A percentile compares a stretch with the other conserved stretches of the same genome.
Evolutionary conservation across 2,888 invertebrate species (phyloP).

Genomic region (Synanthedon tipuliformis): DNA sequence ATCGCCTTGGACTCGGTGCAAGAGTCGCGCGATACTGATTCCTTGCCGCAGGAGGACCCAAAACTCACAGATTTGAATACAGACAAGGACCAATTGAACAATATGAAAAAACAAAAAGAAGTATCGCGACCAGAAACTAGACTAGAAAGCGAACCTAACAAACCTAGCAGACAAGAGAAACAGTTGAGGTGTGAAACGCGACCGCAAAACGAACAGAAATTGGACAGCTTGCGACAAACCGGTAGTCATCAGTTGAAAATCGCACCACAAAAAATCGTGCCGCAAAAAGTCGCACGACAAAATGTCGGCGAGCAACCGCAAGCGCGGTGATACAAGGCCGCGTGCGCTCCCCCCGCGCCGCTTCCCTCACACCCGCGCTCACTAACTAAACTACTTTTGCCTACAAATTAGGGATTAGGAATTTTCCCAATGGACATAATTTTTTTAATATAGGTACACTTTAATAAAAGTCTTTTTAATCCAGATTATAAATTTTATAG

Average conservation of each 20-base stretch:
- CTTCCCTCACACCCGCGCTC: not conserved
- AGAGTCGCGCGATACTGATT: conserved; percentile 28
- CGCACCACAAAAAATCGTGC: not conserved
- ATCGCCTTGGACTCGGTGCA: conserved; percentile 50
- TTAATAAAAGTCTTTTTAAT: too few relatives aligned
- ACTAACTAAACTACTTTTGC: too few relatives aligned
- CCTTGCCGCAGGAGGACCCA: not conserved
- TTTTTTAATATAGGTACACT: too few relatives aligned
- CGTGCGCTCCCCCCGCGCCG: not conserved
- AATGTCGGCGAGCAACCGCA: conserved; percentile 7
- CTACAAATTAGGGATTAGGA: too few relatives aligned
- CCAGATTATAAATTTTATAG: too few relatives aligned
- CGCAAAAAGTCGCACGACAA: conserved; percentile 14
- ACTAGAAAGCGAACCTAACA: conserved; percentile 20
- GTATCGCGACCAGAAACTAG: not conserved
- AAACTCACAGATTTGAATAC: not conserved
- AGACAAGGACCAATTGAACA: not conserved
- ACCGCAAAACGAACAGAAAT: conserved; percentile 8
- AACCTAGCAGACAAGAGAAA: conserved; percentile 11
- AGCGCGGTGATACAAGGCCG: conserved; percentile 14
- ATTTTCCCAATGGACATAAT: too few relatives aligned
- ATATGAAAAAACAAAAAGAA: not conserved
- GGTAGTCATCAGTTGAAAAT: not conserved
- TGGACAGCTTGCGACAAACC: not conserved
- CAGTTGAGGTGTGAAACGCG: not conserved